Percentiles rank a stretch among this genome's conserved stretches.
These are phyloP conservation scores for Pelvicachromis taeniatus DNA, from an alignment of 2,113 vertebrate species.

Conservation along the genomic window DNA sequence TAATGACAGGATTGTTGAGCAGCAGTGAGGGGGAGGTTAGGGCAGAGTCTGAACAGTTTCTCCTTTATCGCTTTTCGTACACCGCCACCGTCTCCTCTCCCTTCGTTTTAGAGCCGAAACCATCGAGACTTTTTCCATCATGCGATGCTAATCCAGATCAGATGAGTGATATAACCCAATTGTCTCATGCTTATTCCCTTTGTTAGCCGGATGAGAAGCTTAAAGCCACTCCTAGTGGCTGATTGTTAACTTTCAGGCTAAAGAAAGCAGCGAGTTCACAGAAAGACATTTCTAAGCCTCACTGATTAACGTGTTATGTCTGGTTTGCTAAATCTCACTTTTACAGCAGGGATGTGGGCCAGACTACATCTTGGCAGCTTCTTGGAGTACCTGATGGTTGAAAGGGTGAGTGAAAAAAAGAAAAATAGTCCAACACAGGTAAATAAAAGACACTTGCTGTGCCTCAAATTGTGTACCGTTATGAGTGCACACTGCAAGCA, in stretches of 20 bases:
- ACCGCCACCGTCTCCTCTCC: neutral
- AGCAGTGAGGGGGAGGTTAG: slow-evolving; percentile 22
- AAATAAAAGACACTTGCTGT: neutral
- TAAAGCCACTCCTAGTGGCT: neutral
- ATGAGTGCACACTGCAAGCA: neutral
- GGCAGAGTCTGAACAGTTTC: slow-evolving; percentile 5
- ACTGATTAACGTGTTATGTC: neutral
- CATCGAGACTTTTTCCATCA: neutral
- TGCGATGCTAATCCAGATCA: neutral
- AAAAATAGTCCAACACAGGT: neutral
- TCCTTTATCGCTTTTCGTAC: slow-evolving; percentile 4
- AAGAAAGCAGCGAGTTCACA: neutral
- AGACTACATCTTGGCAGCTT: neutral
- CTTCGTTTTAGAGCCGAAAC: neutral
- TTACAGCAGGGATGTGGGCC: neutral
- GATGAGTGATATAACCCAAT: neutral
- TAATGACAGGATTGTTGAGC: slow-evolving; percentile 65
- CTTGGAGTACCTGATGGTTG: neutral
- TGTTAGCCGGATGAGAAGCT: neutral
- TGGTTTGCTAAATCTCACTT: neutral
- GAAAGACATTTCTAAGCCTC: neutral
- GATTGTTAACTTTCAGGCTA: neutral
- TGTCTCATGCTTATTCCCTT: neutral
- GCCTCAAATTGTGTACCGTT: neutral
- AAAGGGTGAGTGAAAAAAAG: neutral